Evolutionary conservation across 2,888 invertebrate genomes (phyloP), one percentile per base, ranked within the genome.

Genomic region (Troglohyphantes excavatus): DNA sequence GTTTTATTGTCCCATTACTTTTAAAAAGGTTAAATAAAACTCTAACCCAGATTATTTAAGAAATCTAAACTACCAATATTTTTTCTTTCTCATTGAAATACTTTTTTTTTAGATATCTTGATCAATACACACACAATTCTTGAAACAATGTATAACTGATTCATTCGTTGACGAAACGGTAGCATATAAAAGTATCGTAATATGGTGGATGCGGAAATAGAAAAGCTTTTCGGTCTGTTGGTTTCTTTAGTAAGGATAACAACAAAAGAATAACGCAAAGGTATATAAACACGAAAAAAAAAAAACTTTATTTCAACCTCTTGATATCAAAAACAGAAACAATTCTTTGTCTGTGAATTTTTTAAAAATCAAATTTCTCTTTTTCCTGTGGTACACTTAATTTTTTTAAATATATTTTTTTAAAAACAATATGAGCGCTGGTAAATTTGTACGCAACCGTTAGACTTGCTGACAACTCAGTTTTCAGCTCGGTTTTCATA

Each of bases 161-260:
- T 13, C 7, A 13, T 39, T 13, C 39, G 7, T 39, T 39, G 9
- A 13, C 13, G 13, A 39, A 2, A 39, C 39, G 39, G 39, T 11
- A 39, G 13, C 3, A 11, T 39, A 13, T 13, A 39, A 39, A 39
- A 3, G 39, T 39, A 39, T 39, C 7, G 39, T 39, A 39, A 39
- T 39, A 7, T 39, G 39, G 39, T 39, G 13, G 39, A 72, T 72
- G 46, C 72, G 81, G 81, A 81, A 81, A 81, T 53, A 46, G 68
- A 81, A 81, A 68, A 27, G 6, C 7, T 81, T 81, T 81, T 81
- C 68, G 68, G 39, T 68, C 67, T 19, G 68, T 23, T 81, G 53
- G 68, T 70, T 81, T 72, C 33, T 72, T 46, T n/a, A 19, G 39
- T 68, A n/a, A 21, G 26, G 46, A 21, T 21, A 13, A n/a, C 43